Percentiles rank a stretch among this genome's conserved stretches.
Conservation (phyloP, 1,140 invertebrate genomes). For the Ruditapes philippinarum region DNA sequence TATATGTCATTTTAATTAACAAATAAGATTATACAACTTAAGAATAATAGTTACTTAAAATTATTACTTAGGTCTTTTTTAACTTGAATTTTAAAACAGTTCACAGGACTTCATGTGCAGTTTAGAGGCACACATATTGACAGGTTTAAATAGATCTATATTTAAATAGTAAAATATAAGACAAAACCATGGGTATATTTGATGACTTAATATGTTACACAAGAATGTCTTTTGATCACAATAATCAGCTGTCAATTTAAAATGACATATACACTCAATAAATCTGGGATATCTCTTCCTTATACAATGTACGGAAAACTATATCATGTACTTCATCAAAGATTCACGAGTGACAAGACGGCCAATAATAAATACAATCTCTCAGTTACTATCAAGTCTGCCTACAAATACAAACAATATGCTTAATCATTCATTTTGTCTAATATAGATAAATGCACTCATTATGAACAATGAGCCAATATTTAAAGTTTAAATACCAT, state of each 20-base stretch:
- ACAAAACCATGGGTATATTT: background rate
- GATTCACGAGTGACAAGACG: slow-evolving; percentile 5
- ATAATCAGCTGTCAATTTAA: background rate
- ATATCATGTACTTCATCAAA: background rate
- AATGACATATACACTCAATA: background rate
- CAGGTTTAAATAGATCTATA: too few species aligned
- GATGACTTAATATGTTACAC: background rate
- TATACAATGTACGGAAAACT: background rate
- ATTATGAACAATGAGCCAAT: background rate
- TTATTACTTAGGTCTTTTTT: too few species aligned
- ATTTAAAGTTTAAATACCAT: slow-evolving; percentile 19
- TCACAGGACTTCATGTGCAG: too few species aligned
- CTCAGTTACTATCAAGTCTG: background rate
- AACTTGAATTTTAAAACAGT: too few species aligned
- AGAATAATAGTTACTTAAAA: too few species aligned
- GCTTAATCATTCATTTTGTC: slow-evolving; percentile 14
- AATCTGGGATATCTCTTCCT: background rate
- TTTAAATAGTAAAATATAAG: background rate
- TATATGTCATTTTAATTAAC: slow-evolving; percentile 1
- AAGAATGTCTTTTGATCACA: slow-evolving; percentile 11
- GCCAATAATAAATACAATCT: background rate
- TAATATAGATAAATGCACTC: background rate
- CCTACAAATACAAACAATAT: background rate
- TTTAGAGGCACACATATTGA: too few species aligned
- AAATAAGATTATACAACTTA: too few species aligned